A percentile compares a stretch with the other conserved stretches of the same genome.
These are phyloP conservation scores for pig (Sus scrofa) DNA, from an alignment of 2,113 vertebrate species.

Conservation along the genomic window DNA sequence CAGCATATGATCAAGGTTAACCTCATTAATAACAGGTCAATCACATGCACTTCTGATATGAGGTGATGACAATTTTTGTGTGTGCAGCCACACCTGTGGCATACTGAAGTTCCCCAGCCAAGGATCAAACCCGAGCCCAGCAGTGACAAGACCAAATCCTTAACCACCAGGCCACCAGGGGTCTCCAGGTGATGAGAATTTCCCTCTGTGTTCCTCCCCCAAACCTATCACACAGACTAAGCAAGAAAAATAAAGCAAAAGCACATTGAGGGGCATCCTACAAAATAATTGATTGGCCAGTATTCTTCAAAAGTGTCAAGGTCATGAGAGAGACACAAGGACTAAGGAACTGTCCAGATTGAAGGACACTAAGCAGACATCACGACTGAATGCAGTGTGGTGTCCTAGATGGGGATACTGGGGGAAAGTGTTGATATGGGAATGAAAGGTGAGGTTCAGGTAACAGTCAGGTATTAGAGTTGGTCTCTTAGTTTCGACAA, in stretches of 20 bases:
- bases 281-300: not conserved
- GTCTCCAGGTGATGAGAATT: too few species aligned
- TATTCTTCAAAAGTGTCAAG: not conserved
- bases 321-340: not conserved
- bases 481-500: not conserved
- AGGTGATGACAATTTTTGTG: not conserved
- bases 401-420: fast-evolving
- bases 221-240: not conserved
- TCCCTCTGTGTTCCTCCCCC: not conserved
- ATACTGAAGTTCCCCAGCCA: too few species aligned
- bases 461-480: not conserved
- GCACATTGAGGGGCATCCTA: not conserved
- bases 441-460: not conserved
- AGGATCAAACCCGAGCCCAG: too few species aligned
- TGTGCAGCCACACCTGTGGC: too few species aligned
- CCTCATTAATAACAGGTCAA: not conserved
- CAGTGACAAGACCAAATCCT: too few species aligned
- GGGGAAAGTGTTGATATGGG: fast-evolving
- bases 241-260: not conserved
- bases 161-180: too few species aligned
- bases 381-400: too few species aligned
- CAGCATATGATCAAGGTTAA: not conserved
- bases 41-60: fast-evolving
- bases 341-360: not conserved
- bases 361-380: not conserved